Evolutionary conservation across 2,113 vertebrate genomes (phyloP).

Genomic region (Struthidea cinerea): DNA sequence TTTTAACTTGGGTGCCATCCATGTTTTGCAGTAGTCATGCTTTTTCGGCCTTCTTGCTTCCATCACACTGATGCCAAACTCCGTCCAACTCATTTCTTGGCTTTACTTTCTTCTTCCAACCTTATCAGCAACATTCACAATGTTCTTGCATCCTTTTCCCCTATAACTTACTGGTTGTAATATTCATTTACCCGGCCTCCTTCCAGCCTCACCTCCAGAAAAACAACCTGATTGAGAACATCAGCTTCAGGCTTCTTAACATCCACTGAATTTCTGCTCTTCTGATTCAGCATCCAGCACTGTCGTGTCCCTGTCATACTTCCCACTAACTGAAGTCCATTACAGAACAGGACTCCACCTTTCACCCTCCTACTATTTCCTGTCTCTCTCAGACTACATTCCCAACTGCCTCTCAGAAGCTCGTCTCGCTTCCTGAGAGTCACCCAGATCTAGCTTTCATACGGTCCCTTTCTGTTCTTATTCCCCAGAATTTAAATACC

Average conservation of each 20-base stretch:
- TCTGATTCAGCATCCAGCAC: background rate
- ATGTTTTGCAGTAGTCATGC: background rate
- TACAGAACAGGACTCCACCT: constrained; percentile 8
- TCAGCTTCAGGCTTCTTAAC: background rate
- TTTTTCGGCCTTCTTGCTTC: constrained; percentile 26
- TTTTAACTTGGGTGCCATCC: constrained; percentile 32
- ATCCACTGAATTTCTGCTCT: background rate
- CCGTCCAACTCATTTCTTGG: background rate
- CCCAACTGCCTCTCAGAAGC: background rate
- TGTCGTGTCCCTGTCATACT: background rate
- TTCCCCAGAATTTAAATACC: background rate
- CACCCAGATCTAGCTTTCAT: background rate
- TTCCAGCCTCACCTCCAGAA: background rate
- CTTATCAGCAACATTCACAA: background rate
- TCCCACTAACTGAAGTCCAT: background rate
- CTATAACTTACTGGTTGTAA: background rate
- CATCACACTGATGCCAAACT: background rate
- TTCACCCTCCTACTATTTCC: constrained; percentile 20
- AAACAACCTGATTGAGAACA: background rate
- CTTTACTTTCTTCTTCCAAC: background rate
- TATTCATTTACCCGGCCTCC: background rate
- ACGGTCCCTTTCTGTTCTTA: background rate
- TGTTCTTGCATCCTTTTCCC: background rate
- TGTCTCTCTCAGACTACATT: background rate
- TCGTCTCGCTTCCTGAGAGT: background rate